Percentiles rank a stretch among this genome's conserved stretches.
Conservation (phyloP, 2,113 vertebrate genomes). For the Nannobrachium achirus region DNA sequence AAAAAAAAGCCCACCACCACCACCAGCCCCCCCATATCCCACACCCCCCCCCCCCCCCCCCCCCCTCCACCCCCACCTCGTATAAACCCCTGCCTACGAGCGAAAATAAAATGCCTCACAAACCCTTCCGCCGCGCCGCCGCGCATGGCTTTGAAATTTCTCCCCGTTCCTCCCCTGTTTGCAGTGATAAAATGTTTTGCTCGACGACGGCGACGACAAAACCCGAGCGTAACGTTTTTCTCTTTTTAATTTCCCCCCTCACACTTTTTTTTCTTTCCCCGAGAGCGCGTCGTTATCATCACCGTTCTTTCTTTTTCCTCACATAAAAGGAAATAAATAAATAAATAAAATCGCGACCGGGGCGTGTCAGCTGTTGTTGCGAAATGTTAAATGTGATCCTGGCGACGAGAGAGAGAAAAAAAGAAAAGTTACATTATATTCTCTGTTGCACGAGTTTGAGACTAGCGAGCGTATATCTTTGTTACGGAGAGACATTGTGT, state of each 20-base stretch:
- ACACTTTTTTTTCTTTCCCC: too few relatives aligned
- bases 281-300: too few relatives aligned
- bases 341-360: too few relatives aligned
- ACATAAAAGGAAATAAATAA: too few relatives aligned
- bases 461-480: slow-evolving; percentile 12
- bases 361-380: too few relatives aligned
- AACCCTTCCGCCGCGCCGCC: neutral
- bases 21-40: too few relatives aligned
- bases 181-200: slow-evolving; percentile 51
- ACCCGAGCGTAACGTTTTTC: slow-evolving; percentile 23
- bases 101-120: slow-evolving; percentile 43
- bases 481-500: slow-evolving; percentile 22
- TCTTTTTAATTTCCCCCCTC: too few relatives aligned
- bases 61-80: neutral
- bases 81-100: slow-evolving; percentile 40
- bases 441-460: slow-evolving; percentile 19
- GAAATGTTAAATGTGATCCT: neutral
- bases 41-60: too few relatives aligned
- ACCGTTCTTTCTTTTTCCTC: too few relatives aligned
- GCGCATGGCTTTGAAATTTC: slow-evolving; percentile 50
- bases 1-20: slow-evolving; percentile 30
- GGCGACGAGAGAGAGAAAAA: neutral
- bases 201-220: slow-evolving; percentile 41
- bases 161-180: slow-evolving; percentile 54
- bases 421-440: slow-evolving; percentile 43